A percentile compares a stretch with the other conserved stretches of the same genome.
Conservation (phyloP, 2,888 invertebrate species). For the Tinea pellionella region DNA sequence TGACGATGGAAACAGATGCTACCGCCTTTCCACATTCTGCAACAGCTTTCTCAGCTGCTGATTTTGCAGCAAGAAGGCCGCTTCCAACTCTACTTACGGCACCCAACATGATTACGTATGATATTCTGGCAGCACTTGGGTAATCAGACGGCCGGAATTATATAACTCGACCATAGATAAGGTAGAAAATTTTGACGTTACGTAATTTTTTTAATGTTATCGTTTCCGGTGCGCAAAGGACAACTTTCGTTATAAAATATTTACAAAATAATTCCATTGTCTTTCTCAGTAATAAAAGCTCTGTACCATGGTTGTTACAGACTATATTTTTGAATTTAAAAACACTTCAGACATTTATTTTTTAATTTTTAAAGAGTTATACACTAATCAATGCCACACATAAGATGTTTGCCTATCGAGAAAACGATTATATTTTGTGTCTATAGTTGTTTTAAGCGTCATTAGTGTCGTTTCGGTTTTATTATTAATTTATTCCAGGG, state of each 20-base stretch:
- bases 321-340: no score
- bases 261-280: not conserved
- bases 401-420: no score
- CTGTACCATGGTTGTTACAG: no score
- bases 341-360: no score
- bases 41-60: constrained; percentile 68
- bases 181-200: constrained; percentile 2
- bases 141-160: constrained; percentile 43
- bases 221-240: not conserved
- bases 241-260: not conserved
- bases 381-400: no score
- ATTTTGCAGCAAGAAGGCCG: constrained; percentile 71
- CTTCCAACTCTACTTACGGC: constrained; percentile 71
- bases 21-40: constrained; percentile 69
- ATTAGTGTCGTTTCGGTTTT: no score
- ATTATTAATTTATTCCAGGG: no score
- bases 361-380: no score
- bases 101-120: constrained; percentile 71
- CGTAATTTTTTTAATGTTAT: constrained; percentile 1
- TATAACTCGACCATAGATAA: constrained; percentile 31
- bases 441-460: no score
- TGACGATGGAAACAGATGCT: constrained; percentile 43
- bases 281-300: no score
- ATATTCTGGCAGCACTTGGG: constrained; percentile 31
- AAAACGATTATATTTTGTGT: no score